Percentiles rank a stretch among this genome's conserved stretches.
These are phyloP conservation scores for Camponotus floridanus DNA, from an alignment of 1,140 invertebrate species.

Conservation along the genomic window DNA sequence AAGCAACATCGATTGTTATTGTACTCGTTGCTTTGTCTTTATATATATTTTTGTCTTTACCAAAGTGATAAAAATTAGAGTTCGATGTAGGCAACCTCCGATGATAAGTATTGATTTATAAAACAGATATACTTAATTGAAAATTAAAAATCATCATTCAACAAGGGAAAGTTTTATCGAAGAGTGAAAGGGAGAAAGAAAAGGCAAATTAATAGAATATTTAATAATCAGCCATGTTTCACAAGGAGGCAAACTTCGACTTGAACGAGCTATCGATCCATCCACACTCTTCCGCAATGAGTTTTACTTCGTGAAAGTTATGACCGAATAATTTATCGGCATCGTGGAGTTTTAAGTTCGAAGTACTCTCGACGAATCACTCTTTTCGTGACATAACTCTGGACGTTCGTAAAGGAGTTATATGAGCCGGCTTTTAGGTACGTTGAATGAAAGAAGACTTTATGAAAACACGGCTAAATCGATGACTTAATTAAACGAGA, in stretches of 20 bases:
- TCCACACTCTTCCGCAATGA: not conserved
- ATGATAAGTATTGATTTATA: not conserved
- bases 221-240: slow-evolving; percentile 1
- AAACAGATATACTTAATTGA: not conserved
- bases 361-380: not conserved
- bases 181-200: not conserved
- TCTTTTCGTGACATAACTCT: slow-evolving; percentile 16
- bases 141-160: too few species aligned
- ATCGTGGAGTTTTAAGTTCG: not conserved
- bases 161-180: not conserved
- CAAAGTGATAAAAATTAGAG: not conserved
- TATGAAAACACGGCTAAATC: slow-evolving; percentile 41
- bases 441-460: not conserved
- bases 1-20: slow-evolving; percentile 15
- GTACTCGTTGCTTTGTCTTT: not conserved
- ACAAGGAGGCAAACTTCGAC: not conserved
- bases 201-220: slow-evolving; percentile 18
- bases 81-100: not conserved
- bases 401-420: slow-evolving; percentile 9
- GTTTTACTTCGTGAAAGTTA: slow-evolving; percentile 31
- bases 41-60: not conserved
- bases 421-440: not conserved
- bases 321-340: slow-evolving; percentile 32
- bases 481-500: slow-evolving; percentile 48
- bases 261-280: slow-evolving; percentile 20